phyloP scores from a whole-genome alignment of 2,113 vertebrate species.

The Carettochelys insculpta region DNA sequence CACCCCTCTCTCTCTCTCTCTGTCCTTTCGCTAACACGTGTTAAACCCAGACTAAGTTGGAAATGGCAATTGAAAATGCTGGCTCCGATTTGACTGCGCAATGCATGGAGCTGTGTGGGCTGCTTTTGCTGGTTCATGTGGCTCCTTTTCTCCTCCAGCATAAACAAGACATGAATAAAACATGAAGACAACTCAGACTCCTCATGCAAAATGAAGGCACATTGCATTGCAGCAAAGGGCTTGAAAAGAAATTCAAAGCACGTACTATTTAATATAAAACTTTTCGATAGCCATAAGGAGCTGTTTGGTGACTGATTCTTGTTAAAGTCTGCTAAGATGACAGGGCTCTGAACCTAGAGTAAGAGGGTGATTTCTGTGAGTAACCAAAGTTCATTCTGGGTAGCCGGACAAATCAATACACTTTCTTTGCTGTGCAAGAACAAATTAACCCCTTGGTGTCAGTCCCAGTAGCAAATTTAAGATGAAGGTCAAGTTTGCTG shows the following conservation, averaged over 20 bases:
- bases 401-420: neutral
- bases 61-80: neutral
- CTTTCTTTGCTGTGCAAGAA: neutral
- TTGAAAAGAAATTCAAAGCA: neutral
- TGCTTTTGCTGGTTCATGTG: neutral
- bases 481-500: neutral
- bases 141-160: neutral
- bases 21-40: fast-evolving
- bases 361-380: neutral
- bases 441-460: neutral
- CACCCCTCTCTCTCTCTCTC: neutral
- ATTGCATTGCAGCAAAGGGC: neutral
- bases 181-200: neutral
- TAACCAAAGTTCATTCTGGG: neutral
- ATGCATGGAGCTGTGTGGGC: neutral
- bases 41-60: neutral
- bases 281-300: neutral
- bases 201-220: slow-evolving; percentile 4
- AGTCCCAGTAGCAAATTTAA: neutral
- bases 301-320: slow-evolving; percentile 42
- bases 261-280: slow-evolving; percentile 13
- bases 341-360: neutral
- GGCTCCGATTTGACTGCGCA: neutral
- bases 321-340: slow-evolving; percentile 32
- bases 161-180: slow-evolving; percentile 47